Base-by-base conservation (phyloP, 1,140 invertebrate genomes). In the Psilanteris sp. region DNA sequence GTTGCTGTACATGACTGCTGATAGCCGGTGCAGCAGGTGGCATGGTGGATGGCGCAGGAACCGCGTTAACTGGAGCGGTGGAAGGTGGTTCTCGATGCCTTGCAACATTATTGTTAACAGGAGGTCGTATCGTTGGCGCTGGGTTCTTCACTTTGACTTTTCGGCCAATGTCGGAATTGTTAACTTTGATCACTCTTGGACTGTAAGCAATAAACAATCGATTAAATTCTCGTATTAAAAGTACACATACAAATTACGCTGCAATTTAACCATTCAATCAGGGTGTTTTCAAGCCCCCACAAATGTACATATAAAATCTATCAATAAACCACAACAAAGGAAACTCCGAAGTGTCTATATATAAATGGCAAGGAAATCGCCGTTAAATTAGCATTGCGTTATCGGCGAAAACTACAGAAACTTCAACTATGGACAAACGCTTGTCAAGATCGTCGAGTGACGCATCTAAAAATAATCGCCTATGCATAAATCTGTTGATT, bases 141-240 rank as follows among this genome's bases (percentile, higher is more conserved):
- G n/a, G 84, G 52, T 86, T 91, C 93, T 79, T 93, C n/a, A n/a
- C 90, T 87, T 96, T 96, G 72, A 95, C 92, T 85, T 94, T 94
- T 61, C 93, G 90, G 31, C 96, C 94, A 79, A 96, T 95, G 87
- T 95, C 93, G 74, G 93, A 93, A 82, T 94, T 94, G 87, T 95
- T 95, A 64, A 94, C 91, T 90, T 97, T 96, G 79, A 97, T 97
- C 81, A 96, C 95, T 83, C 95, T 93, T 78, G 96, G 95, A 88
- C 95, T 96, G 89, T 16, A 41, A 77, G 72, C 9, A 46, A n/a
- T n/a, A n/a, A n/a, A n/a, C n/a, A n/a, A n/a, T n/a, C n/a, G n/a
- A n/a, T n/a, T n/a, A n/a, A n/a, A n/a, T n/a, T n/a, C n/a, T n/a
- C n/a, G n/a, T n/a, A n/a, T n/a, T n/a, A n/a, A n/a, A n/a, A n/a